Percentiles rank a stretch among this genome's conserved stretches.
Evolutionary conservation across 1,140 invertebrate genomes (phyloP).

Genomic region (Chrysopa pallens): DNA sequence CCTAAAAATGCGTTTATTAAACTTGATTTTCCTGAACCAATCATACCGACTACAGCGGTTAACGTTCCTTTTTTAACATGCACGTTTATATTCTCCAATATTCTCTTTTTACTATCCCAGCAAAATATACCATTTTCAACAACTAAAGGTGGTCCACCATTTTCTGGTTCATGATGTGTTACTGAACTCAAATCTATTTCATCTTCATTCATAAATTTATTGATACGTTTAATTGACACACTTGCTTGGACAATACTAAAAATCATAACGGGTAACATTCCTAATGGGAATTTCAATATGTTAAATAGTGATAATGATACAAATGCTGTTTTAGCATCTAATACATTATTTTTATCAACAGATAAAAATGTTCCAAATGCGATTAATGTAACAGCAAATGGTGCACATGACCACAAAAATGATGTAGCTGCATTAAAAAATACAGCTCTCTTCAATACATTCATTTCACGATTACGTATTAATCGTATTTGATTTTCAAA

Average conservation of each 20-base stretch:
- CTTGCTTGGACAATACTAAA: slow-evolving; percentile 66
- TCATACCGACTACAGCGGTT: slow-evolving; percentile 62
- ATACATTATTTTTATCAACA: slow-evolving; percentile 50
- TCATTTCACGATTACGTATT: too few relatives aligned
- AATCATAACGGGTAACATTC: slow-evolving; percentile 67
- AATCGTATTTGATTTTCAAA: too few relatives aligned
- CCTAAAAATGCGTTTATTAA: slow-evolving; percentile 62
- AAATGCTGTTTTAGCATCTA: slow-evolving; percentile 77
- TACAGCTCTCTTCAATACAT: too few relatives aligned
- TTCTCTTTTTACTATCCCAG: slow-evolving; percentile 41
- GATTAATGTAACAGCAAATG: slow-evolving; percentile 33
- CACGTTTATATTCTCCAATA: slow-evolving; percentile 49
- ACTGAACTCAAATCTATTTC: slow-evolving; percentile 56
- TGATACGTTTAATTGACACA: slow-evolving; percentile 59
- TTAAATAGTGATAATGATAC: slow-evolving; percentile 91
- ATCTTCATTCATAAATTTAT: slow-evolving; percentile 69
- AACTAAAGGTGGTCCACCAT: slow-evolving; percentile 51
- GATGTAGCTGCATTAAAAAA: too few relatives aligned
- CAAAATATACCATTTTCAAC: slow-evolving; percentile 58
- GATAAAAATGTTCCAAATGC: slow-evolving; percentile 77
- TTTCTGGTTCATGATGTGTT: slow-evolving; percentile 45
- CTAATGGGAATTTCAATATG: slow-evolving; percentile 78
- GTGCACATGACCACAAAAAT: too few relatives aligned
- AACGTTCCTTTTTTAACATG: slow-evolving; percentile 41
- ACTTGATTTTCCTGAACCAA: slow-evolving; percentile 74